These are phyloP conservation scores for Aphodius granarius DNA, from an alignment of 2,888 invertebrate genomes.

Conservation along the genomic window DNA sequence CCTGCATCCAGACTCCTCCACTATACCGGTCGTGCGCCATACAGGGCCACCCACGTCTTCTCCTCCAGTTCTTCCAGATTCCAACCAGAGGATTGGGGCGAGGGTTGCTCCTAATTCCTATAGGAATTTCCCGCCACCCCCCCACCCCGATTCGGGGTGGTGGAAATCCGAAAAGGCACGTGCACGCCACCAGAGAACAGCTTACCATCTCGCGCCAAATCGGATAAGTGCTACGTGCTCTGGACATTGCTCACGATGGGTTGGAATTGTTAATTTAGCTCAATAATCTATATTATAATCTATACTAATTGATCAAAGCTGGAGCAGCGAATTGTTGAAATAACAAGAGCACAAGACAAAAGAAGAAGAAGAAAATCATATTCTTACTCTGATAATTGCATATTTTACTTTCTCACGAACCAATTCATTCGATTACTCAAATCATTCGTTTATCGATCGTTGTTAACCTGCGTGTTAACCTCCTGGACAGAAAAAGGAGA, in stretches of 20 bases:
- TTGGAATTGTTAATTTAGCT: background rate
- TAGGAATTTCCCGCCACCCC: background rate
- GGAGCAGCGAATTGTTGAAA: too few species aligned
- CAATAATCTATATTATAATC: background rate
- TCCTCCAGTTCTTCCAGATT: background rate
- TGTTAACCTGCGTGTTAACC: background rate
- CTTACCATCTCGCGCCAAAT: background rate
- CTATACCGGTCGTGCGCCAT: conserved; percentile 42
- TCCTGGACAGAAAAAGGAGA: background rate
- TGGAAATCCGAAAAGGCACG: background rate
- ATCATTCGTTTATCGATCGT: too few species aligned
- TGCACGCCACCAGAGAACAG: background rate
- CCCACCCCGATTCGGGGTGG: background rate
- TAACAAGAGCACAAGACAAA: too few species aligned
- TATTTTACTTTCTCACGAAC: too few species aligned
- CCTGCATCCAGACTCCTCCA: conserved; percentile 37
- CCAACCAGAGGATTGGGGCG: background rate
- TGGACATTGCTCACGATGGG: background rate
- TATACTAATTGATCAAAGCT: too few species aligned
- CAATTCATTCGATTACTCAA: too few species aligned
- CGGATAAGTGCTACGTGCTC: background rate
- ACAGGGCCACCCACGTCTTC: conserved; percentile 34
- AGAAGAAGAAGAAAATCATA: too few species aligned
- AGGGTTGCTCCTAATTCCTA: background rate
- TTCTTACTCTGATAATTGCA: too few species aligned